Conservation (phyloP, 2,888 invertebrate species). For the Mythimna ferrago region DNA sequence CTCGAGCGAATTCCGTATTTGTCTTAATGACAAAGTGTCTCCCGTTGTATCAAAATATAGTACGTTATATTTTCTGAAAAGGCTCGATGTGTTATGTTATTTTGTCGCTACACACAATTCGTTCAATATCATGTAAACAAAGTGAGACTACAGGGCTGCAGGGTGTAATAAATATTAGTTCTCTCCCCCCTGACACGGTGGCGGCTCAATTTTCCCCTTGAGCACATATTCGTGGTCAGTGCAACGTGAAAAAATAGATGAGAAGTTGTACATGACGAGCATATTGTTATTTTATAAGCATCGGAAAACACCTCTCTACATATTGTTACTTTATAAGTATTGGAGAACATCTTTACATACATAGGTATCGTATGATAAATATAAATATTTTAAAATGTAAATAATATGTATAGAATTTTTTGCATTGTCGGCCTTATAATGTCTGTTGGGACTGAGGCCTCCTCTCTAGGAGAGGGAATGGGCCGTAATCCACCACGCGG, state of each 20-base stretch:
- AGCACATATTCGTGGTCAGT: slow-evolving; percentile 32
- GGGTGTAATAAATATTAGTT: slow-evolving; percentile 46
- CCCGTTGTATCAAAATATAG: too few relatives aligned
- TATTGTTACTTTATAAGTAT: not conserved
- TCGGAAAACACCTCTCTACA: not conserved
- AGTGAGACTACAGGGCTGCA: slow-evolving; percentile 12
- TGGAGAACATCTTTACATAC: too few relatives aligned
- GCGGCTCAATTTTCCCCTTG: slow-evolving; percentile 46
- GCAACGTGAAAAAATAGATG: slow-evolving; percentile 27
- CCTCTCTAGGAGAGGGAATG: too few relatives aligned
- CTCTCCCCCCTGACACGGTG: slow-evolving; percentile 19
- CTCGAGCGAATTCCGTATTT: too few relatives aligned
- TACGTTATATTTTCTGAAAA: too few relatives aligned
- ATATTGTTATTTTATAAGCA: slow-evolving; percentile 14
- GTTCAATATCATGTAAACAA: slow-evolving; percentile 43
- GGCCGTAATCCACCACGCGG: too few relatives aligned
- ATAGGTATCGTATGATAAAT: not conserved
- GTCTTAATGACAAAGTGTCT: too few relatives aligned
- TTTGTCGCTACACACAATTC: slow-evolving; percentile 12
- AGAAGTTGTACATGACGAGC: slow-evolving; percentile 6
- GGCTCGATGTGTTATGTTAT: not conserved
- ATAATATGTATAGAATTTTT: too few relatives aligned
- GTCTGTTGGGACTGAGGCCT: too few relatives aligned
- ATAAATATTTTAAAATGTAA: too few relatives aligned
- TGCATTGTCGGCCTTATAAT: too few relatives aligned